These are phyloP conservation scores for Leguminivora glycinivorella DNA, from an alignment of 1,140 invertebrate genomes.

Conservation along the genomic window DNA sequence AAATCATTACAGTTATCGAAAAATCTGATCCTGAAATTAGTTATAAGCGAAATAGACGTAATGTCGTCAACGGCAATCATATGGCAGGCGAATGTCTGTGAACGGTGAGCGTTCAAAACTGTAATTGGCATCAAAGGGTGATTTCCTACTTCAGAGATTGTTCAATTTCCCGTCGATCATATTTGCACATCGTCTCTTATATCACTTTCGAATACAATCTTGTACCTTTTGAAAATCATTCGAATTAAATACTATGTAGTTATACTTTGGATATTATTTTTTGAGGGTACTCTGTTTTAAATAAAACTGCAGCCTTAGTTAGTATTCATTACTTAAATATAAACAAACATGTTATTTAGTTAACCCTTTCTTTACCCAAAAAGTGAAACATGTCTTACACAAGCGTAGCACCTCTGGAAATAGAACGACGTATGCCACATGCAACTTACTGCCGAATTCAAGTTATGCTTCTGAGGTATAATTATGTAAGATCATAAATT, in stretches of 20 bases:
- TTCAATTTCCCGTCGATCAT: constrained; percentile 53
- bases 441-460: neutral
- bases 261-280: too few relatives aligned
- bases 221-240: neutral
- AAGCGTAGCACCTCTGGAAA: neutral
- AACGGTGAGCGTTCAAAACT: constrained; percentile 41
- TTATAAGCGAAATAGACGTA: neutral
- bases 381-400: neutral
- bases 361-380: neutral
- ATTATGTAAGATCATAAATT: too few relatives aligned
- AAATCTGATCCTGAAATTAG: neutral
- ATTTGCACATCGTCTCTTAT: constrained; percentile 28
- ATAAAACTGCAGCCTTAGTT: too few relatives aligned
- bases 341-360: too few relatives aligned
- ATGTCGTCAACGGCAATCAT: neutral
- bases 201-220: constrained; percentile 11
- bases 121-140: constrained; percentile 58
- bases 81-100: neutral
- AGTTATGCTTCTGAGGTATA: too few relatives aligned
- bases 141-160: constrained; percentile 62
- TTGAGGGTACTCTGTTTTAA: too few relatives aligned
- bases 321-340: too few relatives aligned
- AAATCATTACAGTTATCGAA: neutral
- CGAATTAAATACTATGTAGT: too few relatives aligned
- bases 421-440: neutral